Evolutionary conservation across 2,113 vertebrate genomes (phyloP), one percentile per base, ranked within the genome.

Genomic region (Hemiscyllium ocellatum): DNA sequence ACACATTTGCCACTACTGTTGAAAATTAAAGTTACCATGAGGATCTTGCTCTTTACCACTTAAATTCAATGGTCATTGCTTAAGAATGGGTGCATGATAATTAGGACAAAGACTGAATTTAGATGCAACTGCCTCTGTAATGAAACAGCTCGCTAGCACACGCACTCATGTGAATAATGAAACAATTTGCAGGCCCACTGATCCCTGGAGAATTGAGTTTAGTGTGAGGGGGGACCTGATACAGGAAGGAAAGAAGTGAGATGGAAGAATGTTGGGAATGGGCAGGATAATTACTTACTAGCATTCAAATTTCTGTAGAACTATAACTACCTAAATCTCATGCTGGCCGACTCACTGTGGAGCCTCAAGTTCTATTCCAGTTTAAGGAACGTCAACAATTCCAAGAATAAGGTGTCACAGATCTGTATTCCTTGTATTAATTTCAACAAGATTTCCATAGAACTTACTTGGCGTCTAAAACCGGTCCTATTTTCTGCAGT

Each of bases 401-500:
- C 20, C 22, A n/a, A 91, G 22, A 29, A 95, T 22, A 13, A 8
- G 66, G 72, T 2, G 15, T 47, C 42, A 72, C 0, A 72, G 22
- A 76, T 72, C 91, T 70, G n/a, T 69, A 22, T 15, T 68, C 91
- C 91, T 69, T 50, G 24, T 4, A 12, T 56, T 89, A 89, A 29
- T 29, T 33, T 33, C 24, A 83, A 19, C 4, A 29, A 83, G 37
- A 80, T 33, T 95, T 2, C 26, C 10, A 15, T 10, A 70, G 96
- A 95, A 96, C 97, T 97, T 97, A 99, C 98, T 97, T 97, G 96
- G 97, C 98, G 95, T 99, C 98, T 33, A 99, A 97, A 96, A 98
- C 97, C 0, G 98, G 98, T 96, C 98, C 98, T 22, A 98, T 98
- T 97, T 98, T 98, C 97, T 99, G 98, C 72, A 99, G 97, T n/a